These are phyloP conservation scores for Tenebrosternarchus preto DNA, from an alignment of 2,113 vertebrate species.

Conservation along the genomic window DNA sequence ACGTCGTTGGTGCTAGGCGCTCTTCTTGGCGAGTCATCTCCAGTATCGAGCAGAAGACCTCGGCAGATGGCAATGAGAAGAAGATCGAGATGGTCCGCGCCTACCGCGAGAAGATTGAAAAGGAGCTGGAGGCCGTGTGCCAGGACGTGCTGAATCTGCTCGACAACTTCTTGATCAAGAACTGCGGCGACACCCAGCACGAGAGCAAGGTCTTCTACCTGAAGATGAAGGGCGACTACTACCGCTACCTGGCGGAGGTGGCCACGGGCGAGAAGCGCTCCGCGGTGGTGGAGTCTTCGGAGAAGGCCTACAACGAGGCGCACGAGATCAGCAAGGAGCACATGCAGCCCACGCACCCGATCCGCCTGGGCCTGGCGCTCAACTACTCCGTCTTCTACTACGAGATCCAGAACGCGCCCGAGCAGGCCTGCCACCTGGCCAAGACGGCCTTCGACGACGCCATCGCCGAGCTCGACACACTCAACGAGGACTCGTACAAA, in stretches of 20 bases:
- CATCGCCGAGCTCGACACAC: slow-evolving; percentile 99
- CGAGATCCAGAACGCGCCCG: slow-evolving; percentile 98
- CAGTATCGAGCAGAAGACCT: slow-evolving; percentile 99
- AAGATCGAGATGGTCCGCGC: slow-evolving; percentile 98
- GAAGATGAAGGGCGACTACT: slow-evolving; percentile 99
- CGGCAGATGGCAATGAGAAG: slow-evolving; percentile 96
- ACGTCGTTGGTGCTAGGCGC: slow-evolving; percentile 93
- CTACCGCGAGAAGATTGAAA: slow-evolving; percentile 98
- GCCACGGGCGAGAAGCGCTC: slow-evolving; percentile 96
- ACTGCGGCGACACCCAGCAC: slow-evolving; percentile 96
- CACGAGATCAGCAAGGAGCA: slow-evolving; percentile 99
- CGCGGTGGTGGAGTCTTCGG: slow-evolving; percentile 92
- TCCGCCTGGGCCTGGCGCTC: slow-evolving; percentile 93
- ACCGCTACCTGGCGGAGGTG: slow-evolving; percentile 97
- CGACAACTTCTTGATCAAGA: slow-evolving; percentile 99
- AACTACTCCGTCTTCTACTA: slow-evolving; percentile 99
- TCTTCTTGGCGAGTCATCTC: slow-evolving; percentile 98
- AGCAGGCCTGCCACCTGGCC: slow-evolving; percentile 99
- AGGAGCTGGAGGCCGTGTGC: slow-evolving; percentile 95
- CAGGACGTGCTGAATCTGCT: slow-evolving; percentile 97
- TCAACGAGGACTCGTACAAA: slow-evolving; percentile 99
- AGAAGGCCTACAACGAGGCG: slow-evolving; percentile 97
- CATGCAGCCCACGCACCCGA: slow-evolving; percentile 99
- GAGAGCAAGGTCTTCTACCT: slow-evolving; percentile 99
- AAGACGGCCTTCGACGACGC: slow-evolving; percentile 99